Evolutionary conservation across 2,888 invertebrate genomes (phyloP), one percentile per base, ranked within the genome.

Genomic region (Thera obeliscata): DNA sequence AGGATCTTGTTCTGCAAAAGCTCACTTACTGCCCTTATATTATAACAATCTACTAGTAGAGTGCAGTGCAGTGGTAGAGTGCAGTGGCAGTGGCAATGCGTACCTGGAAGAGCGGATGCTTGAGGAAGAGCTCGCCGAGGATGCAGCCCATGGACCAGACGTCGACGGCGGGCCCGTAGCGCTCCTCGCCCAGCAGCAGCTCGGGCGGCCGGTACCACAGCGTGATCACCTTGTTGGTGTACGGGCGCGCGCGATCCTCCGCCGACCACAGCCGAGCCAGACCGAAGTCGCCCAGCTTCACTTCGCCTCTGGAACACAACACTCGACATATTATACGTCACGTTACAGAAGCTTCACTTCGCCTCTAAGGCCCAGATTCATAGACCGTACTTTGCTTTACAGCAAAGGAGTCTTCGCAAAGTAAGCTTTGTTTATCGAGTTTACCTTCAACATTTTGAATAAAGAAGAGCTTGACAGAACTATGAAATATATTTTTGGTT

Each of bases 61-160:
- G 22, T 22, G 22, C 22, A 22, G 22, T 22, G 22, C 22, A 1
- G 22, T 22, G 22, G 22, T 22, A 22, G 22, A 22, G 22, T 22
- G 22, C 22, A 22, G 22, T 22, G 22, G 22, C 22, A 22, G 1
- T 22, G 22, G 8, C 8, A 6, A 12, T 22, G 50, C 7, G 6
- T 79, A 97, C 98, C 95, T 98, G 98, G 89, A 99, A 99, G 56
- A 99, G 95, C 0, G 99, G 99, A 80, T 98, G 97, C 84, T 98
- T 98, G 57, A 96, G 95, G 92, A 99, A 99, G 70, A 99, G 94
- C 94, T 99, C 99, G 8, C 99, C 99, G 59, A 99, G 95, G 79
- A 99, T 99, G 87, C 99, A 99, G 80, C 99, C 99, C 92, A 99
- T 99, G 84, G 99, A 99, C 99, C 99, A 99, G 6, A 99, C 98